phyloP scores from a whole-genome alignment of 2,888 invertebrate genomes.

The Boloria selene region DNA sequence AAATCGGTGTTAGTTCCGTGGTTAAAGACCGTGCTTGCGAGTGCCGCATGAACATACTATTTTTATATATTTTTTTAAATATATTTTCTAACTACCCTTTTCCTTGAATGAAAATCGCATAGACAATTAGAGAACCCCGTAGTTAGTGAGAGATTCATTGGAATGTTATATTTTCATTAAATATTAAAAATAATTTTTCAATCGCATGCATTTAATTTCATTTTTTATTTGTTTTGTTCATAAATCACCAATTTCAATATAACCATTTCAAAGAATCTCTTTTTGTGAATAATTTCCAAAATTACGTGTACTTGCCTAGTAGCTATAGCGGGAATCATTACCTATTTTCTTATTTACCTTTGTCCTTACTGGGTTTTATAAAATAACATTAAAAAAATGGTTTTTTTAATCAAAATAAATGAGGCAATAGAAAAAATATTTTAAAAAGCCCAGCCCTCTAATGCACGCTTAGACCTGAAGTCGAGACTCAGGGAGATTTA shows the following conservation, averaged over 20 bases:
- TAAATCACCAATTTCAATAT: slow-evolving; percentile 25
- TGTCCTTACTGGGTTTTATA: slow-evolving; percentile 70
- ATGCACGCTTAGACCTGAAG: slow-evolving; percentile 76
- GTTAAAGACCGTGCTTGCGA: slow-evolving; percentile 60
- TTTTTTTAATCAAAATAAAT: background rate
- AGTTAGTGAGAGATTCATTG: slow-evolving; percentile 78
- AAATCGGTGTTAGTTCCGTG: slow-evolving; percentile 70
- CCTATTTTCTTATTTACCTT: slow-evolving; percentile 64
- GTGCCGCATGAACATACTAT: slow-evolving; percentile 63
- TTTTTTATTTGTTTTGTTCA: slow-evolving; percentile 27
- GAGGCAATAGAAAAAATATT: slow-evolving; percentile 33
- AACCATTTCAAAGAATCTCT: slow-evolving; percentile 77
- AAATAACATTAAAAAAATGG: slow-evolving; percentile 43
- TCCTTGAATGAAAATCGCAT: slow-evolving; percentile 71
- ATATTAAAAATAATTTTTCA: slow-evolving; percentile 14
- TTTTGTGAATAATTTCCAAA: slow-evolving; percentile 51
- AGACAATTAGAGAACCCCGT: slow-evolving; percentile 67
- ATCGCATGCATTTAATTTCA: slow-evolving; percentile 37
- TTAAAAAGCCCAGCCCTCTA: slow-evolving; percentile 63
- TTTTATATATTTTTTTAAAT: slow-evolving; percentile 45
- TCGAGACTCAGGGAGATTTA: slow-evolving; percentile 62
- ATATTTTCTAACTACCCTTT: slow-evolving; percentile 47
- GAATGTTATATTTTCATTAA: slow-evolving; percentile 49
- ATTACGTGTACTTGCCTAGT: slow-evolving; percentile 78
- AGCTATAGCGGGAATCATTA: slow-evolving; percentile 78